phyloP scores from a whole-genome alignment of 1,140 invertebrate genomes.

The Aphis gossypii region DNA sequence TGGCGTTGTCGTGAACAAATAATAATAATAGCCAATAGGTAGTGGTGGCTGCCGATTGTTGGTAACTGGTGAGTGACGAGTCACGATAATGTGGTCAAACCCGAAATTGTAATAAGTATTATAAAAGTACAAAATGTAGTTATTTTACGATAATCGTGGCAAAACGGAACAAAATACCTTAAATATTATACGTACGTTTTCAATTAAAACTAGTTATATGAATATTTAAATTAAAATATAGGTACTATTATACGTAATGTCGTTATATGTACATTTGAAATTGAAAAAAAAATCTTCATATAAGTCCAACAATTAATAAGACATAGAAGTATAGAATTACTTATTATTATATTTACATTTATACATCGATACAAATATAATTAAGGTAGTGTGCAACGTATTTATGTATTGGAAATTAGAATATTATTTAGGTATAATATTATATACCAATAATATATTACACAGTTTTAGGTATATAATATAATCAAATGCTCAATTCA shows the following conservation, averaged over 20 bases:
- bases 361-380: neutral
- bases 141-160: neutral
- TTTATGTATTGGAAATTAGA: neutral
- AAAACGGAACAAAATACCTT: neutral
- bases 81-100: slow-evolving; percentile 9
- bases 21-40: neutral
- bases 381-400: neutral
- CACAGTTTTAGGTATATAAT: too few relatives aligned
- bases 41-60: neutral
- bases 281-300: neutral
- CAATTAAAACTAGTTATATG: slow-evolving; percentile 13
- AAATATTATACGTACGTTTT: neutral
- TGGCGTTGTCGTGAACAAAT: neutral
- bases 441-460: too few relatives aligned
- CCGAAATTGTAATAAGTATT: neutral
- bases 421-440: neutral
- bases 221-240: slow-evolving; percentile 4
- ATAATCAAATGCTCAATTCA: too few relatives aligned
- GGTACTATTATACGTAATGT: neutral
- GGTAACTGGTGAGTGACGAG: neutral
- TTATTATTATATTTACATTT: neutral
- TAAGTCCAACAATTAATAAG: neutral
- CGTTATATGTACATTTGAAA: neutral
- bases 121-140: neutral
- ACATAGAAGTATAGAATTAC: neutral